phyloP scores from a whole-genome alignment of 1,140 invertebrate genomes.

The Acromyrmex echinatior region DNA sequence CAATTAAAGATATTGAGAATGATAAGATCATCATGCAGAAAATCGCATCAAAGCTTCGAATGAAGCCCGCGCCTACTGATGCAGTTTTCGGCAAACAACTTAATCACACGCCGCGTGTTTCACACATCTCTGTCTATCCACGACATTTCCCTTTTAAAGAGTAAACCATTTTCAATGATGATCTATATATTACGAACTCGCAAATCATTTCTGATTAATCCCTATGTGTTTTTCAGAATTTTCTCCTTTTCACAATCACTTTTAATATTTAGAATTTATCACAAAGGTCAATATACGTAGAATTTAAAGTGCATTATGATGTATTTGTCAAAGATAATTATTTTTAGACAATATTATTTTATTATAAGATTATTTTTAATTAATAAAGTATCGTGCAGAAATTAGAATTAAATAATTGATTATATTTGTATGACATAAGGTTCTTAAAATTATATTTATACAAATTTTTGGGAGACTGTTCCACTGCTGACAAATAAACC shows the following conservation, averaged over 20 bases:
- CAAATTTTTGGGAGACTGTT: neutral
- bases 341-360: neutral
- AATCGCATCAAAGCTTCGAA: conserved; percentile 81
- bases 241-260: conserved; percentile 5
- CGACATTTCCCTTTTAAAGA: conserved; percentile 84
- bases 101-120: conserved; percentile 82
- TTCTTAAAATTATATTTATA: neutral
- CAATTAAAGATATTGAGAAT: conserved; percentile 68
- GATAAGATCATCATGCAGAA: conserved; percentile 80
- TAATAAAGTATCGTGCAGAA: conserved; percentile 14
- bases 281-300: conserved; percentile 32
- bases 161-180: conserved; percentile 59
- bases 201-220: neutral
- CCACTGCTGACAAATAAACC: neutral
- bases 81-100: conserved; percentile 77
- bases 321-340: neutral
- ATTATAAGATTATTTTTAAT: neutral
- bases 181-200: neutral
- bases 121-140: conserved; percentile 87
- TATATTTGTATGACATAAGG: neutral
- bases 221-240: neutral
- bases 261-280: conserved; percentile 29
- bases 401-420: neutral
- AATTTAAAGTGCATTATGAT: neutral
- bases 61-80: conserved; percentile 85